phyloP scores from a whole-genome alignment of 2,888 invertebrate species.

The Danaus chrysippus region DNA sequence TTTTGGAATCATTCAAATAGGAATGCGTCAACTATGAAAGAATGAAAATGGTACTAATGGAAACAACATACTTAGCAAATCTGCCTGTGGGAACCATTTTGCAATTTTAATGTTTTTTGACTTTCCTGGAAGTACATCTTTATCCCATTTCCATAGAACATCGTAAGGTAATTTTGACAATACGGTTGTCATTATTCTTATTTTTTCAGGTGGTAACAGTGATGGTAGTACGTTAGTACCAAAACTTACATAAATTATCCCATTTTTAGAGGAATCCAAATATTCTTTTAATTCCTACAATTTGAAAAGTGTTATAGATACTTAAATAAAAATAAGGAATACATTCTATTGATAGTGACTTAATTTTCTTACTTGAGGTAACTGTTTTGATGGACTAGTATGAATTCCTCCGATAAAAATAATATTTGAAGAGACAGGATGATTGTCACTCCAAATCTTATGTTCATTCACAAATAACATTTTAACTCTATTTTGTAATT shows the following conservation, averaged over 20 bases:
- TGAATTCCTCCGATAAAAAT: conserved; percentile 59
- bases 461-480: conserved; percentile 58
- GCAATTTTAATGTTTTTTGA: conserved; percentile 41
- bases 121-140: conserved; percentile 38
- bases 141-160: conserved; percentile 62
- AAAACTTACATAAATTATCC: conserved; percentile 54
- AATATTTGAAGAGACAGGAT: conserved; percentile 56
- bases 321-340: too few relatives aligned
- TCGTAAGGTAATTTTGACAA: conserved; percentile 55
- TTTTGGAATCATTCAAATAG: too few relatives aligned
- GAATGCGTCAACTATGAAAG: too few relatives aligned
- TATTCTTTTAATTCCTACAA: conserved; percentile 44
- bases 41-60: conserved; percentile 28
- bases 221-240: conserved; percentile 53
- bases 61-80: conserved; percentile 39
- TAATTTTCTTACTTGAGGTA: conserved; percentile 47
- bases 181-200: conserved; percentile 43
- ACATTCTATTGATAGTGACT: too few relatives aligned
- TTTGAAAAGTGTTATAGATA: background rate
- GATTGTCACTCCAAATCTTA: conserved; percentile 48
- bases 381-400: conserved; percentile 41
- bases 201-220: conserved; percentile 40
- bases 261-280: conserved; percentile 51
- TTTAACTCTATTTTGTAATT: conserved; percentile 41
- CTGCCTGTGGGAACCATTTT: conserved; percentile 38